These are phyloP conservation scores for Datnioides undecimradiatus DNA, from an alignment of 2,113 vertebrate species.

Conservation along the genomic window DNA sequence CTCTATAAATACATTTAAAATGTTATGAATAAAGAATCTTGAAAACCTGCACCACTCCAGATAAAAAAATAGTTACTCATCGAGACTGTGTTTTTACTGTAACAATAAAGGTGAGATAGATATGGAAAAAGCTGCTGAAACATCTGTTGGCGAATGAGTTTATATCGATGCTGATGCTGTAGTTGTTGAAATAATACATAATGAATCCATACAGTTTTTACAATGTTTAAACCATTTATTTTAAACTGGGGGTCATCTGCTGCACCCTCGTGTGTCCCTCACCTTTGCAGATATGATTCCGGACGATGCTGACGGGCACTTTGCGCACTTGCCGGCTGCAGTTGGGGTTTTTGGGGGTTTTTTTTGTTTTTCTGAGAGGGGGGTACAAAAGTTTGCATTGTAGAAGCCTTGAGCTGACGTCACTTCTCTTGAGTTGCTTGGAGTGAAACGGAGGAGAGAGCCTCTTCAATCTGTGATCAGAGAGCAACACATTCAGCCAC, in stretches of 20 bases:
- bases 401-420: constrained; percentile 86
- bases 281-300: background rate
- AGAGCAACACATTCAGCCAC: constrained; percentile 54
- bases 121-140: too few relatives aligned
- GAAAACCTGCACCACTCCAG: too few relatives aligned
- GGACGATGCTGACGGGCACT: background rate
- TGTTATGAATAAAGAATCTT: background rate
- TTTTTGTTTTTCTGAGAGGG: too few relatives aligned
- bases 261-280: too few relatives aligned
- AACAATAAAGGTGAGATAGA: too few relatives aligned
- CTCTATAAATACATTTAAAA: background rate
- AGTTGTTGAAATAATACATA: background rate
- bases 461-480: constrained; percentile 82
- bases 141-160: background rate
- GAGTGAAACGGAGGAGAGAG: constrained; percentile 85
- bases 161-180: background rate
- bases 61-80: too few relatives aligned
- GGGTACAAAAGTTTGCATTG: constrained; percentile 82
- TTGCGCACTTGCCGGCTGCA: constrained; percentile 7
- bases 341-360: background rate
- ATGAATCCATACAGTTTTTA: background rate
- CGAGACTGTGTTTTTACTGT: background rate
- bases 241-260: background rate
- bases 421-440: constrained; percentile 83
- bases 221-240: background rate